Conservation (phyloP, 1,140 invertebrate species). For the Sitophilus oryzae region DNA sequence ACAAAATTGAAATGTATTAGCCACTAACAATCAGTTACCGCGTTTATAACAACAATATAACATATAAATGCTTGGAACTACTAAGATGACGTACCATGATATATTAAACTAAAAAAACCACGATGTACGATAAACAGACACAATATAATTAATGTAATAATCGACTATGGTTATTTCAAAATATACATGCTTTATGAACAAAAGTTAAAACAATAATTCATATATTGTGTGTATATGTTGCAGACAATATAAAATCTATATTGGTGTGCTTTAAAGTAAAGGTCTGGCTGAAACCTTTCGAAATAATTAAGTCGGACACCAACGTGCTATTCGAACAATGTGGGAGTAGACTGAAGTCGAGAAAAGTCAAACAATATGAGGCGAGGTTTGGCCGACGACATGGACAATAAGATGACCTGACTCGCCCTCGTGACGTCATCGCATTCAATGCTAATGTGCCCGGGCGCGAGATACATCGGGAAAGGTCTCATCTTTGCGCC, state of each 20-base stretch:
- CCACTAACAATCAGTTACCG: too few species aligned
- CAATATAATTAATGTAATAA: too few species aligned
- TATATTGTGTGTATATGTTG: too few species aligned
- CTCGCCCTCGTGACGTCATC: conserved; percentile 38
- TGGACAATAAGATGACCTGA: conserved; percentile 37
- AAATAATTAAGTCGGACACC: background rate
- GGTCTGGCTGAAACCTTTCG: background rate
- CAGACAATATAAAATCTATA: too few species aligned
- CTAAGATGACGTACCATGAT: too few species aligned
- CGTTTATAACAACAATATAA: too few species aligned
- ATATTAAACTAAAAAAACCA: too few species aligned
- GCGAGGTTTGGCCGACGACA: conserved; percentile 15
- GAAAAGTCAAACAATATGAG: conserved; percentile 21
- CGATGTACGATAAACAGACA: too few species aligned
- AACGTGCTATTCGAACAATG: conserved; percentile 8
- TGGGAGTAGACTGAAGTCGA: conserved; percentile 13
- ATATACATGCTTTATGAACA: background rate
- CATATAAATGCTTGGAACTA: too few species aligned
- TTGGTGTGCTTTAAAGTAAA: too few species aligned
- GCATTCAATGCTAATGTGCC: conserved; percentile 38
- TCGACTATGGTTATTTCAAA: background rate
- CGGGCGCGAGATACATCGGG: too few species aligned
- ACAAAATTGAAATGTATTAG: too few species aligned
- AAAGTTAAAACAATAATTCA: background rate
- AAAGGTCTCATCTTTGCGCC: conserved; percentile 33